Conservation (phyloP, 2,113 vertebrate genomes). For the Uropsilus gracilis region DNA sequence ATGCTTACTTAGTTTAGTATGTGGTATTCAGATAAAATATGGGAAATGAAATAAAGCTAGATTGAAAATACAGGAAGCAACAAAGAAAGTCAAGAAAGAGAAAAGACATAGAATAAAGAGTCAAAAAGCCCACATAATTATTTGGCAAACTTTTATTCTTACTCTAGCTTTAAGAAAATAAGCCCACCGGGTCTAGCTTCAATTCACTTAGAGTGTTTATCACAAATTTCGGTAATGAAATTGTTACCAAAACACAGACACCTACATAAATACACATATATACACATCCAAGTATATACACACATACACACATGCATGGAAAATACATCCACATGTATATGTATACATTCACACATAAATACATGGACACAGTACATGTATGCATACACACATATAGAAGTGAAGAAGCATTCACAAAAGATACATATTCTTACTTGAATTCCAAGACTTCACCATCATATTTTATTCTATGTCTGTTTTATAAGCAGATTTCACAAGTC, state of each 20-base stretch:
- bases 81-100: neutral
- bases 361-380: neutral
- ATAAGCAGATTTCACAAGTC: neutral
- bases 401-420: neutral
- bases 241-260: too few species aligned
- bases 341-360: neutral
- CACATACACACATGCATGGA: neutral
- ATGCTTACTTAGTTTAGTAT: neutral
- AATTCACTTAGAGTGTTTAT: neutral
- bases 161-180: neutral
- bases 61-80: neutral
- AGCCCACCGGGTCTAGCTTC: neutral
- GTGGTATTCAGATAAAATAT: neutral
- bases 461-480: neutral
- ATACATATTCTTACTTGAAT: neutral
- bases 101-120: neutral
- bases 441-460: neutral
- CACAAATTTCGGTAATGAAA: neutral
- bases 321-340: neutral
- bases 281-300: rapidly evolving
- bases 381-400: neutral
- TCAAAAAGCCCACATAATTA: neutral
- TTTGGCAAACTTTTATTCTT: neutral
- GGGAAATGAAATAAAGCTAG: neutral
- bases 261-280: neutral